A percentile compares a stretch with the other conserved stretches of the same genome.
phyloP scores from a whole-genome alignment of 1,140 invertebrate genomes.

The Drosophila suzukii region DNA sequence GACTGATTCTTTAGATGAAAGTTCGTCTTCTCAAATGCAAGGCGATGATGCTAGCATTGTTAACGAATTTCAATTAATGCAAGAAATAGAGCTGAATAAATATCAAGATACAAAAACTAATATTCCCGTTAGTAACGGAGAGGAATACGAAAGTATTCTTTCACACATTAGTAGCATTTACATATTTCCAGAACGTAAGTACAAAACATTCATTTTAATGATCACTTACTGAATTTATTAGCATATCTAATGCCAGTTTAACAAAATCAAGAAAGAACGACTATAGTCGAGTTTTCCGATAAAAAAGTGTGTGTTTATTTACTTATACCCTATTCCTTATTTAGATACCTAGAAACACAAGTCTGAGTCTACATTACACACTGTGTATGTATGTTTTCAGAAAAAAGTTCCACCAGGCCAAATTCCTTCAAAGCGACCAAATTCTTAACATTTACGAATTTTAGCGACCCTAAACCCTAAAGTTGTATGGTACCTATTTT shows the following conservation, averaged over 20 bases:
- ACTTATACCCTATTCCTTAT: too few relatives aligned
- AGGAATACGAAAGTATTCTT: conserved; percentile 60
- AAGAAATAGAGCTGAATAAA: conserved; percentile 10
- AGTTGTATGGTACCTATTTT: too few relatives aligned
- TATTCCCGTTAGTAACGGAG: conserved; percentile 15
- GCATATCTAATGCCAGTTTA: background rate
- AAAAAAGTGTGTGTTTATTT: too few relatives aligned
- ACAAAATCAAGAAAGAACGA: too few relatives aligned
- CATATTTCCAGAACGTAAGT: conserved; percentile 77
- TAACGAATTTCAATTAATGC: conserved; percentile 23
- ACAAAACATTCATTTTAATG: background rate
- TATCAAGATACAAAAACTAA: conserved; percentile 1
- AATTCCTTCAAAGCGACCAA: too few relatives aligned
- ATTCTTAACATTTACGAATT: too few relatives aligned
- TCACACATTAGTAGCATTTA: conserved; percentile 74
- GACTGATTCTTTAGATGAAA: conserved; percentile 1
- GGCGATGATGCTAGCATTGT: conserved; percentile 54
- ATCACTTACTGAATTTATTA: background rate
- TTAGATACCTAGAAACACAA: too few relatives aligned
- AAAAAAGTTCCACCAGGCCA: too few relatives aligned
- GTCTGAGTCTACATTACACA: too few relatives aligned
- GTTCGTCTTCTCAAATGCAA: conserved; percentile 57
- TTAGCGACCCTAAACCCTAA: too few relatives aligned
- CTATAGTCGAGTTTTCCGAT: too few relatives aligned
- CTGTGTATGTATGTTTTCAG: too few relatives aligned